These are phyloP conservation scores for Myioborus miniatus DNA, from an alignment of 2,797 vertebrate genomes.

Conservation along the genomic window DNA sequence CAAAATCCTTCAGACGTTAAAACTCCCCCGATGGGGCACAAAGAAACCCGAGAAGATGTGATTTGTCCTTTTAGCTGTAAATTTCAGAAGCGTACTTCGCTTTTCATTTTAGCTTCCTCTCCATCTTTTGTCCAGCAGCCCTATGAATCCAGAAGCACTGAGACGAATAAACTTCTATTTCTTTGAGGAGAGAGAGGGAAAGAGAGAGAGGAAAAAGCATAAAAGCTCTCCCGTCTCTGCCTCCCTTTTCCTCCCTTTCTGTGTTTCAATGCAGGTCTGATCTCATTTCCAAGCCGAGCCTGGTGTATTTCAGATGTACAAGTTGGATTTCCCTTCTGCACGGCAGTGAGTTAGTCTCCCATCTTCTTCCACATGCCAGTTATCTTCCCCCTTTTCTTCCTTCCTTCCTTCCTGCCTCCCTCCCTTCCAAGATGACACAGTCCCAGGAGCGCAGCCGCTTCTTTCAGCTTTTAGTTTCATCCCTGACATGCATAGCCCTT, in stretches of 20 bases:
- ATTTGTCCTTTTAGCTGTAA: constrained; percentile 34
- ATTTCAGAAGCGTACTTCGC: constrained; percentile 43
- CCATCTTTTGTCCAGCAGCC: constrained; percentile 57
- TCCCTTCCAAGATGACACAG: constrained; percentile 31
- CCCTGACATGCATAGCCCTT: constrained; percentile 8
- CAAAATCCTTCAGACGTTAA: constrained; percentile 47
- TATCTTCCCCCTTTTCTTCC: constrained; percentile 27
- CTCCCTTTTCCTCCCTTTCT: constrained; percentile 38
- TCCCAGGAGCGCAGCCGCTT: constrained; percentile 17
- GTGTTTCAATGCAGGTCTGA: constrained; percentile 46
- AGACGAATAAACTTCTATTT: constrained; percentile 49
- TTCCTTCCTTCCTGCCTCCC: constrained; percentile 43
- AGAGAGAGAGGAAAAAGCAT: neutral
- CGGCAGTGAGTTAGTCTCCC: constrained; percentile 13
- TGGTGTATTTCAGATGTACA: constrained; percentile 44
- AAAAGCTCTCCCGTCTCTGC: neutral
- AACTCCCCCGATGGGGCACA: constrained; percentile 31
- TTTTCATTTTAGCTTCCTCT: constrained; percentile 51
- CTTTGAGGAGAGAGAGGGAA: neutral
- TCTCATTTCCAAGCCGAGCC: constrained; percentile 51
- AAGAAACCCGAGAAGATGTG: constrained; percentile 27
- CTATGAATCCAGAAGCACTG: constrained; percentile 21
- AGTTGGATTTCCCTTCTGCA: constrained; percentile 61
- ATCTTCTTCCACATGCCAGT: constrained; percentile 33
- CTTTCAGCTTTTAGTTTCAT: constrained; percentile 42